Evolutionary conservation across 2,888 invertebrate genomes (phyloP), one percentile per base, ranked within the genome.

Genomic region (Spilarctia lutea): DNA sequence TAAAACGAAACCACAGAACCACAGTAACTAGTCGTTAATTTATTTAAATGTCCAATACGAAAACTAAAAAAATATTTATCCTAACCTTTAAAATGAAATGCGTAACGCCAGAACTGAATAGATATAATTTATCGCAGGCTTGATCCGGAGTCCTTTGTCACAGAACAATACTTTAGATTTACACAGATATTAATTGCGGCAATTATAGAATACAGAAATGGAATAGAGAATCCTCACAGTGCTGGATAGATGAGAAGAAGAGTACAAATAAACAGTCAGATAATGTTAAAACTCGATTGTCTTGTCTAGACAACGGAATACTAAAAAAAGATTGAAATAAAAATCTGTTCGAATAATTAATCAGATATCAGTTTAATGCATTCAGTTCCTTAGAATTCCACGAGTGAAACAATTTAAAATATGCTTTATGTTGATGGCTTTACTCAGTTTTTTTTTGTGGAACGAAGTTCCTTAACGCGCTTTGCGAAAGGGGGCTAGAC

Each of bases 41-140:
- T 13, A 6, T 63, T 30, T 27, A 7, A 63, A 27, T 8, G 7
- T 2, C 7, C 30, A 18, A 18, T 63, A 30, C 2, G 18, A 63
- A 63, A 63, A 63, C 63, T 18, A 27, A 27, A 24, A 30, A 77
- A 66, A 30, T 75, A 18, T 65, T 65, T n/a, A 13, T 67, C 35
- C 56, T 69, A 73, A 75, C 24, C 52, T 30, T 68, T 24, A 20
- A 65, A 63, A 35, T 48, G 27, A 65, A 65, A 65, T 48, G 52
- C 35, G 66, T 27, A 27, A 52, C 35, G 52, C 16, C 27, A 39
- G 24, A 52, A n/a, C 52, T 69, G 68, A 72, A 72, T 66, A 66
- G 39, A 72, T 56, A 66, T 65, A 72, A 71, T 72, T 72, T 72
- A 72, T 66, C 52, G 35, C 72, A 18, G 66, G n/a, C 66, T 72